phyloP scores from a whole-genome alignment of 2,888 invertebrate species.

The Taenaris catops region DNA sequence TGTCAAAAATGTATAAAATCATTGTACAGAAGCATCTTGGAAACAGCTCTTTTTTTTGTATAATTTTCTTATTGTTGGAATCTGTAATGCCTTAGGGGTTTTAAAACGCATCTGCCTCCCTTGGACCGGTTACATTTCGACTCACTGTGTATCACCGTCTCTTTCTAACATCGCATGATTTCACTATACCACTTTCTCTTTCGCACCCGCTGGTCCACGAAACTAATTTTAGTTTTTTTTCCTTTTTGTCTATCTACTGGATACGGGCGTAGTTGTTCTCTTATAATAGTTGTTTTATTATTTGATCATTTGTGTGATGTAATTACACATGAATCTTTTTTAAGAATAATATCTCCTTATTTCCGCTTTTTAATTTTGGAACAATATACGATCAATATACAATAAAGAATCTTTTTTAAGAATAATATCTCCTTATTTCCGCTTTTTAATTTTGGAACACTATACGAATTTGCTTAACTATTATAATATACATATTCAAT shows the following conservation, averaged over 20 bases:
- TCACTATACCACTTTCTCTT: slow-evolving; percentile 32
- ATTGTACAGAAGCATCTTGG: slow-evolving; percentile 5
- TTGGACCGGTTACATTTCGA: slow-evolving; percentile 68
- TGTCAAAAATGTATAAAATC: too few species aligned
- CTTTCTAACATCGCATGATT: slow-evolving; percentile 34
- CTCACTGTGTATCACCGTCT: slow-evolving; percentile 45
- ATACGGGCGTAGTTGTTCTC: slow-evolving; percentile 34
- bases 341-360: too few species aligned
- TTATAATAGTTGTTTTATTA: slow-evolving; percentile 34
- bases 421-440: too few species aligned
- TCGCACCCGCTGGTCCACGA: slow-evolving; percentile 49
- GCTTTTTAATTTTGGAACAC: too few species aligned
- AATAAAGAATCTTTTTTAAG: too few species aligned
- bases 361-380: too few species aligned
- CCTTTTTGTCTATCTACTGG: slow-evolving; percentile 58
- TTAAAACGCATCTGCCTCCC: slow-evolving; percentile 70
- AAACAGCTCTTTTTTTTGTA: slow-evolving; percentile 25
- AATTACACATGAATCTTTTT: slow-evolving; percentile 4
- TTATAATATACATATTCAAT: too few species aligned
- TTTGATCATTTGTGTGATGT: slow-evolving; percentile 32
- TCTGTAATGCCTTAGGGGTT: slow-evolving; percentile 66
- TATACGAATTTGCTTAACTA: too few species aligned
- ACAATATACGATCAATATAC: too few species aligned
- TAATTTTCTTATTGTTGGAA: slow-evolving; percentile 68
- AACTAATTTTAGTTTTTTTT: slow-evolving; percentile 72